Evolutionary conservation across 2,113 vertebrate genomes (phyloP), one percentile per base, ranked within the genome.

Genomic region (Malurus melanocephalus): DNA sequence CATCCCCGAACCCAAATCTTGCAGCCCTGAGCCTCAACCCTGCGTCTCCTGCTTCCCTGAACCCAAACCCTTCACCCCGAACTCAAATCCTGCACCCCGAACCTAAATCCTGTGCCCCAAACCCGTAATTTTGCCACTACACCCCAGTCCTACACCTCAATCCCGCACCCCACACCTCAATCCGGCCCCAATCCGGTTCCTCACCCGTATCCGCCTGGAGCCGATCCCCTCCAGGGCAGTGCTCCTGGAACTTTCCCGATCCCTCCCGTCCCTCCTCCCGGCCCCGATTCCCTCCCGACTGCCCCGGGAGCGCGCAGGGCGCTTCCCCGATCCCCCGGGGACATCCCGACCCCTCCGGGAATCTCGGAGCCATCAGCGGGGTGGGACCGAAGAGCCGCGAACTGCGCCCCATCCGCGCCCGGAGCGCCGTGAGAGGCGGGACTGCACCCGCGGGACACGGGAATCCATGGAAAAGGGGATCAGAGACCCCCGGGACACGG

Each of bases 141-240:
- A 30, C n/a, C 15, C 10, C 21, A n/a, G 13, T 14, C 45, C 45
- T 11, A 24, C n/a, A 24, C n/a, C 56, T 16, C 33, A 17, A 24
- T 4, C n/a, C 18, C 21, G 55, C 33, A 22, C 14, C 10, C 57
- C 26, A 21, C 33, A 12, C 28, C 73, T 24, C 59, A 38, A 1
- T 2, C 9, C 49, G 3, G 21, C n/a, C 21, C 10, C 38, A 38
- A 38, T 38, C 38, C 38, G 38, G 38, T 7, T 11, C 12, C 80
- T 2, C 42, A 12, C 28, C 59, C 1, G 3, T 0, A 6, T 6
- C 59, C 28, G 19, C 3, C 11, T 28, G 57, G 40, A 64, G 13
- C 42, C 27, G 28, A 22, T 48, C 12, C 42, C 16, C 17, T 23
- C 35, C n/a, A 0, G 3, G 11, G 56, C 13, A 27, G 10, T 32